Conservation (phyloP, 2,797 vertebrate species). For the Pygocentrus nattereri region DNA sequence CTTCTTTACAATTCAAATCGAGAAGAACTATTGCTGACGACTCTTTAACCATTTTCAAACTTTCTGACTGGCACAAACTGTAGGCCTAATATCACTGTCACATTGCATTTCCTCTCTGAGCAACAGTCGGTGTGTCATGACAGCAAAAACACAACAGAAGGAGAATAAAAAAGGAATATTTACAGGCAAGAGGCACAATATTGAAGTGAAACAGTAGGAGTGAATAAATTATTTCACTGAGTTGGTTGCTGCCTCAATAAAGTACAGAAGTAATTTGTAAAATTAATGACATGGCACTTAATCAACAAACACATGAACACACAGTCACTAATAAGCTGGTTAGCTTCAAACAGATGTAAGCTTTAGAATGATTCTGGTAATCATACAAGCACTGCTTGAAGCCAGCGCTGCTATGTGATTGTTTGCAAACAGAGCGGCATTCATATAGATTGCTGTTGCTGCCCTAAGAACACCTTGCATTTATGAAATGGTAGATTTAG, state of each 20-base stretch:
- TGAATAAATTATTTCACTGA: neutral
- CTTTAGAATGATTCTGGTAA: conserved; percentile 2
- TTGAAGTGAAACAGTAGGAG: neutral
- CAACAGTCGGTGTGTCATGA: neutral
- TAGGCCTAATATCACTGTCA: neutral
- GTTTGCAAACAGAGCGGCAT: neutral
- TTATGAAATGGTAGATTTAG: too few relatives aligned
- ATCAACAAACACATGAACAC: conserved; percentile 18
- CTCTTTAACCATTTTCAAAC: neutral
- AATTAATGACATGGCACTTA: conserved; percentile 19
- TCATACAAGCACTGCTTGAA: neutral
- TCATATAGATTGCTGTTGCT: neutral
- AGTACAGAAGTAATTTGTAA: neutral
- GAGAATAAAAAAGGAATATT: neutral
- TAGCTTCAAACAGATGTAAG: conserved; percentile 8
- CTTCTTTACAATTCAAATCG: neutral
- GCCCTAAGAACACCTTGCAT: neutral
- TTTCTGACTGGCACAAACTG: neutral
- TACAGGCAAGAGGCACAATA: neutral
- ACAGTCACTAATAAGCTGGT: conserved; percentile 12
- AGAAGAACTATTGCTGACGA: neutral
- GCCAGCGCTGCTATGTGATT: neutral
- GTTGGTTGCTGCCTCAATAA: neutral
- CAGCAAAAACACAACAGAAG: neutral
- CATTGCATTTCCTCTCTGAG: neutral